These are phyloP conservation scores for Lontra canadensis DNA, from an alignment of 2,113 vertebrate genomes.

Conservation along the genomic window DNA sequence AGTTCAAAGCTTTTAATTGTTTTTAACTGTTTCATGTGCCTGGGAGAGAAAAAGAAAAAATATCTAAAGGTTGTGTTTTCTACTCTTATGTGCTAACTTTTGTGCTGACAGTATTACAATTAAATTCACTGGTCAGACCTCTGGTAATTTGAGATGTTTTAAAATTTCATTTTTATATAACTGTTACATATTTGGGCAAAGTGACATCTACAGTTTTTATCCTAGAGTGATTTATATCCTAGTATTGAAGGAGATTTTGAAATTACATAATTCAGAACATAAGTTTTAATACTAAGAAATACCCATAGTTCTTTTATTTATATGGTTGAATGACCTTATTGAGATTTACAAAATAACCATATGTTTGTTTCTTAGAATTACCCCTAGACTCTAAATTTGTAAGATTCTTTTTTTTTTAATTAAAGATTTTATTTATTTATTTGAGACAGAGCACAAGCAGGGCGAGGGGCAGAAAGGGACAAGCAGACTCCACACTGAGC, in stretches of 20 bases:
- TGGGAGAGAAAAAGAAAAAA: neutral
- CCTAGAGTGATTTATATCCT: neutral
- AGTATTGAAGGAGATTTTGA: conserved; percentile 28
- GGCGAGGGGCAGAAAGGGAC: neutral
- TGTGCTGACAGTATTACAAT: neutral
- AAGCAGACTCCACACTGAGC: neutral
- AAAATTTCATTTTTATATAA: conserved; percentile 14
- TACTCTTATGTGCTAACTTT: neutral
- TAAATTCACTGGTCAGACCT: conserved; percentile 20
- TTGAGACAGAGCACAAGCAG: neutral
- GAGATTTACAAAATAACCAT: conserved; percentile 68
- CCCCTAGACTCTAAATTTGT: conserved; percentile 92
- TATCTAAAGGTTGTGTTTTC: neutral
- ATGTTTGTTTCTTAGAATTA: conserved; percentile 86
- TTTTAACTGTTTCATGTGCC: neutral
- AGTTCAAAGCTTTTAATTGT: conserved; percentile 4
- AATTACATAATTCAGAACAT: neutral
- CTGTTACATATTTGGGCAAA: neutral
- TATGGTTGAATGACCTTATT: conserved; percentile 4
- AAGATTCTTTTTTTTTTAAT: conserved; percentile 85
- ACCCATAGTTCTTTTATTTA: neutral
- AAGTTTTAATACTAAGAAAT: neutral
- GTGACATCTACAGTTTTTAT: neutral
- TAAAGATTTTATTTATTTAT: neutral
- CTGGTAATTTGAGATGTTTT: neutral